Conservation (phyloP, 2,888 invertebrate species). For the Ashinkailepas kermadecensis region DNA sequence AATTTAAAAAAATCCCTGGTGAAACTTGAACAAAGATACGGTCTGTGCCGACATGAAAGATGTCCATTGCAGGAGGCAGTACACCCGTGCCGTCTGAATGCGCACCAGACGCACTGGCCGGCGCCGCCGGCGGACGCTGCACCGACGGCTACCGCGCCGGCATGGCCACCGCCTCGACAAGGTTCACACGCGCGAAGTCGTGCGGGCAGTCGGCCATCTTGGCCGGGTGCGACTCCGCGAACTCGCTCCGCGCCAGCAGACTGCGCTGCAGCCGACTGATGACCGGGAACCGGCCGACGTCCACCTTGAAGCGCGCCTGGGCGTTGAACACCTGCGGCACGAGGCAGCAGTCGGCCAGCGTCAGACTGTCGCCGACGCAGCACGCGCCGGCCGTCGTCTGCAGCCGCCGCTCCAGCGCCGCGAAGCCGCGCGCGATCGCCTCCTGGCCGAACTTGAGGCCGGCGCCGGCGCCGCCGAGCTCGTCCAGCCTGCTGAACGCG, state of each 20-base stretch:
- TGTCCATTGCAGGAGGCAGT: too few relatives aligned
- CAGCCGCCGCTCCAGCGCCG: slow-evolving; percentile 79
- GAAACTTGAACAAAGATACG: too few relatives aligned
- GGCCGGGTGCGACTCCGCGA: slow-evolving; percentile 82
- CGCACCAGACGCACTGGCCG: too few relatives aligned
- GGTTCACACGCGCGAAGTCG: slow-evolving; percentile 32
- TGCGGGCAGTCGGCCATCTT: slow-evolving; percentile 87
- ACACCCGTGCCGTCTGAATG: too few relatives aligned
- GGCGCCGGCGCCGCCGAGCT: slow-evolving; percentile 34
- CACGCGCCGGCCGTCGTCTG: slow-evolving; percentile 79
- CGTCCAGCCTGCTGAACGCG: slow-evolving; percentile 18
- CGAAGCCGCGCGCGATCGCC: neutral
- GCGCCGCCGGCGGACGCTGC: too few relatives aligned
- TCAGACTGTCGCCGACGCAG: slow-evolving; percentile 87
- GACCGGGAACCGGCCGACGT: slow-evolving; percentile 78
- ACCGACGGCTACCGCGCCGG: too few relatives aligned
- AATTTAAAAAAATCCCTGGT: too few relatives aligned
- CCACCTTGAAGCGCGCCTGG: slow-evolving; percentile 72
- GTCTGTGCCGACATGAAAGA: too few relatives aligned
- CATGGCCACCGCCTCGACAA: too few relatives aligned
- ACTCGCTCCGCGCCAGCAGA: slow-evolving; percentile 80
- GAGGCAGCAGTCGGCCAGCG: slow-evolving; percentile 88
- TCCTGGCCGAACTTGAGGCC: slow-evolving; percentile 25
- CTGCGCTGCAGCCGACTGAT: slow-evolving; percentile 79
- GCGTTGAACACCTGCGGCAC: slow-evolving; percentile 63